Conservation (phyloP, 2,113 vertebrate species). For the Mustela lutreola region DNA sequence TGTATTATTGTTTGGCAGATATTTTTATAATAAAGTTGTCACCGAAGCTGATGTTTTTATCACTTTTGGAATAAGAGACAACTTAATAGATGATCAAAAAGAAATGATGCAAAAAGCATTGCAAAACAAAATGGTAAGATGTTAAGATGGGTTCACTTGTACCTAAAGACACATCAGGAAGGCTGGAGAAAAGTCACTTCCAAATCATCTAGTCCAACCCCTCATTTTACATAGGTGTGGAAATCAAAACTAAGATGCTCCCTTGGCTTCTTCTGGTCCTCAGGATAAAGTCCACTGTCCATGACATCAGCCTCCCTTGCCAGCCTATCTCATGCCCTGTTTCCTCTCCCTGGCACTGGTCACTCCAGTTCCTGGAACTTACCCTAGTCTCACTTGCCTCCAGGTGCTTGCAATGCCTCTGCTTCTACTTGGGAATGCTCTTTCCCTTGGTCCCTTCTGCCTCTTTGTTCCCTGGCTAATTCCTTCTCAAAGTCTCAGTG, state of each 20-base stretch:
- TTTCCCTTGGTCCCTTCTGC: background rate
- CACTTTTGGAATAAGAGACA: slow-evolving; percentile 87
- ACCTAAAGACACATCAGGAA: background rate
- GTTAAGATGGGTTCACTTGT: background rate
- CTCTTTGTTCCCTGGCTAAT: background rate
- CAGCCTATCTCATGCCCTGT: background rate
- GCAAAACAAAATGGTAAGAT: slow-evolving; percentile 82
- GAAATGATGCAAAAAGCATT: slow-evolving; percentile 88
- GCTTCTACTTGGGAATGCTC: background rate
- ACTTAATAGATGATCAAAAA: slow-evolving; percentile 78
- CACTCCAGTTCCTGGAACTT: background rate
- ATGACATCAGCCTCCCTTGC: background rate
- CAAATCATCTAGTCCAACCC: background rate
- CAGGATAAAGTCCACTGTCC: background rate
- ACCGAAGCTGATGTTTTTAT: slow-evolving; percentile 85
- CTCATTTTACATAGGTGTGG: background rate
- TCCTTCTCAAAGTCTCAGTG: background rate
- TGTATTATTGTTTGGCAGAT: slow-evolving; percentile 84
- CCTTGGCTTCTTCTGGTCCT: background rate
- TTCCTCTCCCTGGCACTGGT: background rate
- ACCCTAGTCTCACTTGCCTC: background rate
- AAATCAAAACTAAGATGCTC: background rate
- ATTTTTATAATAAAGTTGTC: slow-evolving; percentile 89
- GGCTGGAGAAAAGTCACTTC: background rate
- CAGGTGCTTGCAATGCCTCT: background rate